A percentile compares a stretch with the other conserved stretches of the same genome.
phyloP scores from a whole-genome alignment of 2,113 vertebrate species.

The Alosa alosa region DNA sequence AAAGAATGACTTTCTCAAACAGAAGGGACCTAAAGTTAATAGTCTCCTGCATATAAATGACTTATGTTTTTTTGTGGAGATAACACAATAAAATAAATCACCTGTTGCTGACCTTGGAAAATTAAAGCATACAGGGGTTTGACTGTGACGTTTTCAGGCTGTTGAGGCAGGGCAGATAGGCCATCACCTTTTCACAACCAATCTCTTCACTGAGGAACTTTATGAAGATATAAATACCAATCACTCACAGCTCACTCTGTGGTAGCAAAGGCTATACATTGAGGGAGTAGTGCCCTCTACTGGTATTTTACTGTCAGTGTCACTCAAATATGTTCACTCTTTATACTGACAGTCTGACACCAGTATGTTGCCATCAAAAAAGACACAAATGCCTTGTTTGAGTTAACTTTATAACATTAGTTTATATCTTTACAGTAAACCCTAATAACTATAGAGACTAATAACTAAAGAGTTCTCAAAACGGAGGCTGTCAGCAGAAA shows the following conservation, averaged over 20 bases:
- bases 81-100: background rate
- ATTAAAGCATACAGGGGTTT: background rate
- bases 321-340: background rate
- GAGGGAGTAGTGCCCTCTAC: conserved; percentile 54
- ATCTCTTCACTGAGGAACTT: background rate
- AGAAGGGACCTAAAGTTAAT: background rate
- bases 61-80: background rate
- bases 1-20: background rate
- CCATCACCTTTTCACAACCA: background rate
- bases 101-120: background rate
- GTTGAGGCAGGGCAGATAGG: background rate
- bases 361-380: background rate
- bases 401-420: background rate
- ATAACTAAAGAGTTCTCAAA: background rate
- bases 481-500: background rate
- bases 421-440: background rate
- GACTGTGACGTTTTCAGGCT: background rate
- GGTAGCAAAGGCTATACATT: background rate
- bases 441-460: background rate
- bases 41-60: background rate
- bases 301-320: conserved; percentile 44
- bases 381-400: background rate
- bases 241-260: background rate
- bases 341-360: background rate
- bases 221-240: background rate